phyloP scores from a whole-genome alignment of 2,888 invertebrate species.

The Drosophila mimetica region DNA sequence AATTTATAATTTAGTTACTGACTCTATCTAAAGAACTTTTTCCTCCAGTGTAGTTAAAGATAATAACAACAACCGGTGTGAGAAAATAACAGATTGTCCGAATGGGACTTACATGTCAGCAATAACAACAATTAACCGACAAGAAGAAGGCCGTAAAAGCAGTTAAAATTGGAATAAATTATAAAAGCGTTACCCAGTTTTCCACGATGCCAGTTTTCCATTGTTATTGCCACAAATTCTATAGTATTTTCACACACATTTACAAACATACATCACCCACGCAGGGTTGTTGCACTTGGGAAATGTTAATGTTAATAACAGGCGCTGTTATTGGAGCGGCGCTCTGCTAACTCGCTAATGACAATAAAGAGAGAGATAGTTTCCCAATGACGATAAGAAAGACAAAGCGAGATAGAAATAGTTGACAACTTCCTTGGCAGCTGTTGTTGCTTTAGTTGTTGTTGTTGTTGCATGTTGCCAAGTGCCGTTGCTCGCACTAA shows the following conservation, averaged over 20 bases:
- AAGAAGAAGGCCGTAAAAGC: conserved; percentile 52
- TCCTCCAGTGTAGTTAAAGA: conserved; percentile 4
- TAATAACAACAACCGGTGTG: conserved; percentile 39
- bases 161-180: conserved; percentile 60
- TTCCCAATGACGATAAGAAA: conserved; percentile 17
- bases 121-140: conserved; percentile 40
- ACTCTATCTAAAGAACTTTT: not conserved
- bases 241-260: conserved; percentile 22
- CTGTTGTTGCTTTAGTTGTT: conserved; percentile 21
- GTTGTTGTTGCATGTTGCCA: conserved; percentile 54
- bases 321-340: conserved; percentile 23
- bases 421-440: conserved; percentile 27
- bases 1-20: too few species aligned
- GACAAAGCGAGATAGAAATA: conserved; percentile 20
- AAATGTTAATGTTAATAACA: conserved; percentile 44
- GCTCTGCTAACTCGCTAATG: conserved; percentile 34
- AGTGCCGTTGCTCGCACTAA: conserved; percentile 68
- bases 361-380: conserved; percentile 15
- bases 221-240: conserved; percentile 38
- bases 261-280: conserved; percentile 1
- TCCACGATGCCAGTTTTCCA: conserved; percentile 47
- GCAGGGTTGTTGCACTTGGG: conserved; percentile 66
- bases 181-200: conserved; percentile 75
- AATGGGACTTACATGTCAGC: conserved; percentile 24
- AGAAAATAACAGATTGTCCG: conserved; percentile 29